Evolutionary conservation across 64 coral and sea anemone species (phyloP), one percentile per base, ranked within the genome.

Genomic region (Acropora tenuis): DNA sequence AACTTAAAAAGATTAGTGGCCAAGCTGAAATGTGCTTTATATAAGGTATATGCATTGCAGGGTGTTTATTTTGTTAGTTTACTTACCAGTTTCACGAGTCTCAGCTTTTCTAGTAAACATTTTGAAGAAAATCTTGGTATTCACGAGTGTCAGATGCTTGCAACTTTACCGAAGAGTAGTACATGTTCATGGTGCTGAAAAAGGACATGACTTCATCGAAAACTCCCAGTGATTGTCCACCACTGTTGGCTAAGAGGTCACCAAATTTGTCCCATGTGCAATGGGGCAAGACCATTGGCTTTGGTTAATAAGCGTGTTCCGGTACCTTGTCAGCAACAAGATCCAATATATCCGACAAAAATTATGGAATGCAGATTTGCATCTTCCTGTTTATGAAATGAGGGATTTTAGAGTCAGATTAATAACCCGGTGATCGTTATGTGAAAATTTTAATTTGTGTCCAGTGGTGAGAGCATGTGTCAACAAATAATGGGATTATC

Each of bases 201-300:
- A 94, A 94, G 8, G 93, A 94, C 41, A 87, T 47, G 0, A 94
- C 13, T 40, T 94, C 88, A 74, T 94, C 88, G 43, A 79, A 94
- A 41, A 94, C 40, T 17, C 93, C 81, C 16, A 90, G 6, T 3
- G 48, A 52, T 6, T 76, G 45, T 68, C 89, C 68, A 2, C 78
- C 94, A 46, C 69, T 16, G 11, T 88, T 47, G 8, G 89, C 84
- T 1, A 91, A 17, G 1, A 95, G 2, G 8, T 95, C 94, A 2
- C 89, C 89, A 75, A 95, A 91, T 8, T 95, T 95, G 16, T 95
- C 93, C 88, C 88, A 95, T 0, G 93, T 95, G 18, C 93, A 95
- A 18, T 91, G 83, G 41, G 93, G 89, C 1, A 95, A 45, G 3
- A 72, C 3, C 60, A 92, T 73, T 48, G 40, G 73, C 13, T 17